phyloP scores from a whole-genome alignment of 1,140 invertebrate species.

The Wasmannia auropunctata region DNA sequence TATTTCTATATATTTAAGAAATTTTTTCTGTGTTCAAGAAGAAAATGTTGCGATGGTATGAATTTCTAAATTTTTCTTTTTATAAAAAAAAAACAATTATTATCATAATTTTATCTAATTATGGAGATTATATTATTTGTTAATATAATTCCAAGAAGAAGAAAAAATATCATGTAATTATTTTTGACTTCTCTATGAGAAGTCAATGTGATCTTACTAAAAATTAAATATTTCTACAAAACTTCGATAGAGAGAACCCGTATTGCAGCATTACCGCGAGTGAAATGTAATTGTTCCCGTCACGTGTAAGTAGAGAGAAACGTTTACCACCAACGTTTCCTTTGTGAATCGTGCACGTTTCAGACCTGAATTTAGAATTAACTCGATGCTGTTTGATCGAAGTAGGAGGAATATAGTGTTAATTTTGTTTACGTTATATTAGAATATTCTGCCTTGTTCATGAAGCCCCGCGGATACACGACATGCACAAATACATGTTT shows the following conservation, averaged over 20 bases:
- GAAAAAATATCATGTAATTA: neutral
- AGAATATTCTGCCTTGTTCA: neutral
- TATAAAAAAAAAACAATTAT: neutral
- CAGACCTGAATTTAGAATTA: constrained; percentile 43
- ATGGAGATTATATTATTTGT: neutral
- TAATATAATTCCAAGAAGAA: neutral
- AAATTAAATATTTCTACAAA: neutral
- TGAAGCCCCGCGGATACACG: neutral
- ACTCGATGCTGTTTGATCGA: constrained; percentile 31
- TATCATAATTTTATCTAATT: too few species aligned
- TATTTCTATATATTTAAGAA: neutral
- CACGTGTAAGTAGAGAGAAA: neutral
- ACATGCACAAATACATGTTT: neutral
- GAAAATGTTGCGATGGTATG: neutral
- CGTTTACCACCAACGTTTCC: neutral
- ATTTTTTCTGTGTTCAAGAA: neutral
- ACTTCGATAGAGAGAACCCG: neutral
- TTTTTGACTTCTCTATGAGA: neutral
- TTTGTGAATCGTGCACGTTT: constrained; percentile 6
- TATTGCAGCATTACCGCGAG: neutral
- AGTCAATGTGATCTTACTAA: neutral
- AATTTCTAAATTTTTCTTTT: neutral
- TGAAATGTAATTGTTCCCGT: neutral
- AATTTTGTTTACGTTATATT: constrained; percentile 15
- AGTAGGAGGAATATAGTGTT: neutral